Conservation (phyloP, 2,888 invertebrate species). For the Papilio elwesi region DNA sequence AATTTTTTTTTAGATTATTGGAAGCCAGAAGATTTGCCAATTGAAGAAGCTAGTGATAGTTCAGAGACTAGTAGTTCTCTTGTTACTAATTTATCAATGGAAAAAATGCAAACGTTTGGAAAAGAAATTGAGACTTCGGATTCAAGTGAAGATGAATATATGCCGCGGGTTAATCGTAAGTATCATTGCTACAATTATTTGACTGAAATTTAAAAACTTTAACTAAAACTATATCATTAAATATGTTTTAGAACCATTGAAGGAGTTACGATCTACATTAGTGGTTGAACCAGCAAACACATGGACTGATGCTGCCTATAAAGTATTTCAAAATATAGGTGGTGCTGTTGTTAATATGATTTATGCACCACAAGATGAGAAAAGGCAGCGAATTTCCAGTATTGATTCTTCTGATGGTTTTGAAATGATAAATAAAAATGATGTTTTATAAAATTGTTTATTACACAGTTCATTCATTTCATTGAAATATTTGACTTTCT, state of each 20-base stretch:
- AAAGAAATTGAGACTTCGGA: slow-evolving; percentile 73
- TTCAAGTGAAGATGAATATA: slow-evolving; percentile 80
- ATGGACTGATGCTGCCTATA: slow-evolving; percentile 73
- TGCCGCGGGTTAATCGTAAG: slow-evolving; percentile 65
- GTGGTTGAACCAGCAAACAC: slow-evolving; percentile 61
- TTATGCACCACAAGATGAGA: slow-evolving; percentile 58
- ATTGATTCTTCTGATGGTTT: slow-evolving; percentile 78
- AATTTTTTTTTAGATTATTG: slow-evolving; percentile 70
- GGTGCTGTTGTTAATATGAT: slow-evolving; percentile 71
- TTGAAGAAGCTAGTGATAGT: slow-evolving; percentile 76
- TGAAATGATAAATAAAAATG: slow-evolving; percentile 78
- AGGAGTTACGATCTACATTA: slow-evolving; percentile 64
- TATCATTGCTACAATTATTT: slow-evolving; percentile 35
- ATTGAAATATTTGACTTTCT: slow-evolving; percentile 38
- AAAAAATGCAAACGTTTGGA: slow-evolving; percentile 69
- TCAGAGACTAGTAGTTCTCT: slow-evolving; percentile 77
- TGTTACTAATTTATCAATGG: slow-evolving; percentile 72
- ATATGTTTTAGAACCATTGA: slow-evolving; percentile 63
- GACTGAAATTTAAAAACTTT: neutral
- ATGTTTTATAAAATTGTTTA: slow-evolving; percentile 58
- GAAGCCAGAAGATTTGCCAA: slow-evolving; percentile 74
- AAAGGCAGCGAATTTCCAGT: slow-evolving; percentile 68
- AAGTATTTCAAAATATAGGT: slow-evolving; percentile 68
- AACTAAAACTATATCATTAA: neutral
- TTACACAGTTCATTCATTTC: slow-evolving; percentile 19